A percentile compares a stretch with the other conserved stretches of the same genome.
These are phyloP conservation scores for Epistrophe eligans DNA, from an alignment of 2,888 invertebrate species.

Conservation along the genomic window DNA sequence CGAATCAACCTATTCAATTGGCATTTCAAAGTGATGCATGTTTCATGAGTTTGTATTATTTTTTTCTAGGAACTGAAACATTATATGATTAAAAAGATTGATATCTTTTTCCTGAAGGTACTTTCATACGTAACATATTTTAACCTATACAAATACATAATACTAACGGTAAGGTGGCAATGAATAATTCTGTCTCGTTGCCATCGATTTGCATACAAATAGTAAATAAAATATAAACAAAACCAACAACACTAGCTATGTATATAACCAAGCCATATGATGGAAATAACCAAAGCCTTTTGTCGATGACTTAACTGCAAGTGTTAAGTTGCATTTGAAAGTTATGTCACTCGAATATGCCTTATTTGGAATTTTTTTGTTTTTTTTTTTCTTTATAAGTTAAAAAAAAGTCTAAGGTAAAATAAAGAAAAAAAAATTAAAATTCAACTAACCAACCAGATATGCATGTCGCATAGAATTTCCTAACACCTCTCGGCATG, in stretches of 20 bases:
- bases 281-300: constrained; percentile 7
- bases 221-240: not conserved
- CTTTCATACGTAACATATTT: constrained; percentile 7
- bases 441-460: constrained; percentile 46
- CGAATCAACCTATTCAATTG: constrained; percentile 2
- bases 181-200: constrained; percentile 51
- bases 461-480: constrained; percentile 69
- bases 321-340: constrained; percentile 50
- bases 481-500: constrained; percentile 57
- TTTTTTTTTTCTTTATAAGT: constrained; percentile 29
- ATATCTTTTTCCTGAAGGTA: constrained; percentile 49
- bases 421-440: constrained; percentile 11
- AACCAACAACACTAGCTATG: not conserved
- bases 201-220: constrained; percentile 58
- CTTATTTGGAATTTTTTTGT: constrained; percentile 57
- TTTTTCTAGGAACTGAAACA: constrained; percentile 4
- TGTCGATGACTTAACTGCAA: constrained; percentile 53
- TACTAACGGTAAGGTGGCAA: constrained; percentile 38
- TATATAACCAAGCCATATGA: not conserved
- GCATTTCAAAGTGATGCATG: constrained; percentile 8
- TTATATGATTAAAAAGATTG: constrained; percentile 38
- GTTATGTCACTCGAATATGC: constrained; percentile 64
- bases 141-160: not conserved
- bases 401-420: constrained; percentile 14
- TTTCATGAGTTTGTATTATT: constrained; percentile 5